phyloP scores from a whole-genome alignment of 2,113 vertebrate genomes.

The Gobius niger region DNA sequence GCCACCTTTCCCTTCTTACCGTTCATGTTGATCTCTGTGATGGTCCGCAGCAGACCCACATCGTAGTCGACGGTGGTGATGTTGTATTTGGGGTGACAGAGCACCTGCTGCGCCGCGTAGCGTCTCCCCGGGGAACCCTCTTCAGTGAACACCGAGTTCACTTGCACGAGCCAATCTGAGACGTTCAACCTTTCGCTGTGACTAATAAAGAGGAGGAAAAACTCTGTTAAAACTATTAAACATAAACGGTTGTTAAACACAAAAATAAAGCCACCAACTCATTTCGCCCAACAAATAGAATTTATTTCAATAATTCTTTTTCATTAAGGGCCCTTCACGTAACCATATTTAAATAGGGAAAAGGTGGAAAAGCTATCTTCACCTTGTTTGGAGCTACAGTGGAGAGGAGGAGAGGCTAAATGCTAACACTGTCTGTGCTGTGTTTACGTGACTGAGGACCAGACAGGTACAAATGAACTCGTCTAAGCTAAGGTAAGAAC shows the following conservation, averaged over 20 bases:
- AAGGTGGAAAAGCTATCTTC: no score
- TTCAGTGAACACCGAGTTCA: constrained; percentile 54
- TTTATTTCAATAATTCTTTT: no score
- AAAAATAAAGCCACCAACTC: neutral
- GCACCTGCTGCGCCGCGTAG: constrained; percentile 61
- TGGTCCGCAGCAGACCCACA: constrained; percentile 74
- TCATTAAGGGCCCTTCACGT: no score
- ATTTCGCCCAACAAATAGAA: no score
- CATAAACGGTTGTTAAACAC: neutral
- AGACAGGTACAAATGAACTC: no score
- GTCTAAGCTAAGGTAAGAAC: no score
- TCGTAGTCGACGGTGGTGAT: constrained; percentile 74
- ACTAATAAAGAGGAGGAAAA: constrained; percentile 31
- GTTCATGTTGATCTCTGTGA: constrained; percentile 62
- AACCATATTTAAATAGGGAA: no score
- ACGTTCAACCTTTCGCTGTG: no score
- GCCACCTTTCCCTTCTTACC: constrained; percentile 42
- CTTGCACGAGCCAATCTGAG: constrained; percentile 72
- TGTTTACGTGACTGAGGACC: no score
- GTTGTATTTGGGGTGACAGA: constrained; percentile 68
- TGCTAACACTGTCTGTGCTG: no score
- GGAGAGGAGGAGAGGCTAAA: no score
- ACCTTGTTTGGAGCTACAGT: no score
- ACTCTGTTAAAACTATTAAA: neutral
- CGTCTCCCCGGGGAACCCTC: constrained; percentile 54